Base-by-base conservation (phyloP, 2,888 invertebrate species). In the Acanthosoma haemorrhoidale region DNA sequence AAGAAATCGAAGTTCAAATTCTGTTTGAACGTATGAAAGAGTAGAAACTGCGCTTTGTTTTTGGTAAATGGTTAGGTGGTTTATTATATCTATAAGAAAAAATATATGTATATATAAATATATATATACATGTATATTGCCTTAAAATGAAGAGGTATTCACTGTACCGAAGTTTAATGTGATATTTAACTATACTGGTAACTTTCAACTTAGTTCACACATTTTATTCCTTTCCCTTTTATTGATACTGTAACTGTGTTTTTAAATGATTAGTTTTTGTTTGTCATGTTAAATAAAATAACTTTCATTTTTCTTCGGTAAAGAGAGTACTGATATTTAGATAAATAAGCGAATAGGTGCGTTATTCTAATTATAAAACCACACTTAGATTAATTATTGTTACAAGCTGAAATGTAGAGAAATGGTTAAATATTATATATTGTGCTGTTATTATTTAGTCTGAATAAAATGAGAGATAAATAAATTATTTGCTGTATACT, bases 401-500 rank as follows among this genome's bases (percentile, higher is more conserved):
- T 73, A 73, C 70, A 73, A 61, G 71, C 73, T 71, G 71, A 71
- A 73, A 43, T 69, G 71, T 69, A 68, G 68, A 71, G 66, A 72
- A 69, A 71, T 70, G 71, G 64, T 73, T 73, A 58, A 72, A 71
- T 71, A 71, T 71, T 73, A 71, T 68, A 68, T 73, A 73, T 71
- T 73, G 73, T 73, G 73, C 73, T 72, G 72, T 72, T 72, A 73
- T 73, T 73, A 68, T 72, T 72, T 72, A 72, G 73, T 73, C 72
- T 69, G 70, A 73, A 67, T 69, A 64, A 68, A 70, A 69, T 64
- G 59, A 69, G 58, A 71, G 70, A 68, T 63, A 70, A 70, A 71
- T 59, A 38, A 63, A 63, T 69, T 69, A 51, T 43, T 63, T 67
- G 57, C 51, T 57, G 18, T 67, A 51, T 67, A 32, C 32, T 61